Conservation (phyloP, 2,113 vertebrate genomes). For the Papio anubis region DNA sequence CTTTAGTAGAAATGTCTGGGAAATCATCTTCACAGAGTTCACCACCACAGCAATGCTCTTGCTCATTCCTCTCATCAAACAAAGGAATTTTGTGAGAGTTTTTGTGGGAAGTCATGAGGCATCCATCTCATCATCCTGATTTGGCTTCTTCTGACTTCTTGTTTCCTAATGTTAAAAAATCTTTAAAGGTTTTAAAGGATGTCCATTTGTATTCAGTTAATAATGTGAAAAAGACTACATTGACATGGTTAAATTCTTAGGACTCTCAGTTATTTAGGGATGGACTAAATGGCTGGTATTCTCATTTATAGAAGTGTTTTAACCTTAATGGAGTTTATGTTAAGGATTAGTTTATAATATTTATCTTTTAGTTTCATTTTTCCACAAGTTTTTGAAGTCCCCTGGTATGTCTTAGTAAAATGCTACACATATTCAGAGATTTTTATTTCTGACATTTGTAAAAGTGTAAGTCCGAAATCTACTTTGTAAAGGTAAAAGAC, state of each 20-base stretch:
- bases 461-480: not conserved
- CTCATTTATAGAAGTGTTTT: not conserved
- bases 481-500: not conserved
- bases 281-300: not conserved
- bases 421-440: not conserved
- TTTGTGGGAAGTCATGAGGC: not conserved
- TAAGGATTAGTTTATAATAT: not conserved
- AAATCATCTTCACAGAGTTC: not conserved
- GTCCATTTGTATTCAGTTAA: not conserved
- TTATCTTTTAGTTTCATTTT: not conserved
- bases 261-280: not conserved
- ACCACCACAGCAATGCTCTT: not conserved
- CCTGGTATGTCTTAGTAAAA: not conserved
- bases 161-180: not conserved
- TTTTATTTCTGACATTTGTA: slow-evolving; percentile 20
- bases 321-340: not conserved
- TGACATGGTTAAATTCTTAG: not conserved
- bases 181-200: not conserved
- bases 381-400: not conserved
- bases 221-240: not conserved
- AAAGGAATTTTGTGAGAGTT: not conserved
- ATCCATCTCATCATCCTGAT: not conserved
- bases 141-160: not conserved
- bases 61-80: not conserved
- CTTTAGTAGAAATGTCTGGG: not conserved